phyloP scores from a whole-genome alignment of 2,113 vertebrate genomes.

The Corynorhinus townsendii region DNA sequence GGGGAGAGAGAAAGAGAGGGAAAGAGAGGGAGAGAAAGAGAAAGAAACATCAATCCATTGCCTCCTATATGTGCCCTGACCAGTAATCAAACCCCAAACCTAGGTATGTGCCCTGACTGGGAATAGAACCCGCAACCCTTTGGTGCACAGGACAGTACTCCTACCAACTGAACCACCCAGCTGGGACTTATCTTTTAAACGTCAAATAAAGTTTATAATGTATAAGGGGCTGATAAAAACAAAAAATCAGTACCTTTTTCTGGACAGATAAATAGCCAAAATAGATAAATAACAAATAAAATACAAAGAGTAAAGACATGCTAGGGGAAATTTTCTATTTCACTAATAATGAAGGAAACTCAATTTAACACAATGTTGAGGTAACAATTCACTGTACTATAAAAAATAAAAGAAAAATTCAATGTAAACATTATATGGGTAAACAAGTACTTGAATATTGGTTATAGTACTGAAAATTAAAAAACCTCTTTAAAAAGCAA shows the following conservation, averaged over 20 bases:
- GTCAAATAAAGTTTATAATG: not conserved
- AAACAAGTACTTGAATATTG: not conserved
- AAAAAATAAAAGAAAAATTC: constrained; percentile 12
- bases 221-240: not conserved
- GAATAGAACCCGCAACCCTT: not conserved
- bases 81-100: not conserved
- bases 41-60: not conserved
- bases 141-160: not conserved
- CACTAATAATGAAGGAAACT: not conserved
- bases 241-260: not conserved
- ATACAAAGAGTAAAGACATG: not conserved
- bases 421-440: not conserved
- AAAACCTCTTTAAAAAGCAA: not conserved
- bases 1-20: not conserved
- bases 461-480: not conserved
- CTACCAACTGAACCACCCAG: not conserved
- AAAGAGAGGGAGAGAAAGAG: not conserved
- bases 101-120: not conserved
- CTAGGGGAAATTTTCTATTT: not conserved
- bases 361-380: not conserved
- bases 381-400: not conserved
- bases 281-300: not conserved
- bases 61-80: not conserved
- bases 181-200: not conserved
- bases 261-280: not conserved